Evolutionary conservation across 2,113 vertebrate genomes (phyloP), one percentile per base, ranked within the genome.

Genomic region (Caranx ignobilis): DNA sequence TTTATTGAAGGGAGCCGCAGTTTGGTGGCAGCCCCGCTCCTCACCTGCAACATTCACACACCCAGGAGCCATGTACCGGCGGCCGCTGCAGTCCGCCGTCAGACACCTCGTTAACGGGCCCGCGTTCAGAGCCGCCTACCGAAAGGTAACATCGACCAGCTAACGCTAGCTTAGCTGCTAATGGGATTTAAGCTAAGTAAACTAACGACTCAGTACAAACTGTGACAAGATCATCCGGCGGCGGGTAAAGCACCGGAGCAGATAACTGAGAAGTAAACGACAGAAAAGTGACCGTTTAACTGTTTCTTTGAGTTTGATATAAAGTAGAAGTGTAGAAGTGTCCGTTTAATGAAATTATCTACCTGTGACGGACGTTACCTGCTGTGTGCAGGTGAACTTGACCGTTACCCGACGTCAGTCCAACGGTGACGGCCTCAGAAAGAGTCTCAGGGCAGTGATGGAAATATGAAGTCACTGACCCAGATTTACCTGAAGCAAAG

Each of bases 61-160:
- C 47, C 19, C 74, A 47, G 72, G 77, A 92, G 90, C 60, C 88
- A 95, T 95, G 95, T 95, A 92, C 71, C 94, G 93, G 86, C 90
- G 94, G 85, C 88, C 89, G 77, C 77, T 95, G 85, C 94, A 92
- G 82, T 90, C 84, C 6, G 91, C 88, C 57, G 81, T 83, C 61
- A 80, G 91, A 79, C 85, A 41, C 66, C 19, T 89, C 16, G 0
- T 75, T 5, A 88, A 8, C 74, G 77, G 61, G 63, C 75, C 87
- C 13, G 78, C 81, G 61, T 64, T 75, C 79, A 82, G 88, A 68
- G 74, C 82, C 73, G 75, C 85, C 32, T n/a, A 37, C 71, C 75
- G 71, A 45, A 90, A 95, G 95, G 95, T 95, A 92, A 86, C 3
- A 1, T 1, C 10, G 11, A 0, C 0, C 15, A 6, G 76, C 83